Conservation (phyloP, 2,888 invertebrate species). For the Cheilosia vernalis region DNA sequence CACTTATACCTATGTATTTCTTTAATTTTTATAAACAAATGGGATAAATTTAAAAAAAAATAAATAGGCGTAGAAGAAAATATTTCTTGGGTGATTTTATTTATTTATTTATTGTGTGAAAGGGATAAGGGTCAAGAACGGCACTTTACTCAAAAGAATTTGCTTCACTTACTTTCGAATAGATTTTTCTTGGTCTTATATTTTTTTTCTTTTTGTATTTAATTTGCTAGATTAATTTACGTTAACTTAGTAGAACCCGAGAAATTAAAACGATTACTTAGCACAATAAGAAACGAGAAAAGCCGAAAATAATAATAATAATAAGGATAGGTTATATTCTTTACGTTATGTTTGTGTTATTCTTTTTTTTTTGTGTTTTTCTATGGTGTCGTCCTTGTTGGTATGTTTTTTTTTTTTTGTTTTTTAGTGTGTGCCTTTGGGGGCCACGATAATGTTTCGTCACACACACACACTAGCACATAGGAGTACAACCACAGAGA, state of each 20-base stretch:
- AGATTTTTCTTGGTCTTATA: constrained; percentile 26
- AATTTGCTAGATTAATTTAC: constrained; percentile 13
- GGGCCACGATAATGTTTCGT: constrained; percentile 19
- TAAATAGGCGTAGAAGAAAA: not conserved
- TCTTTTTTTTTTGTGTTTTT: constrained; percentile 15
- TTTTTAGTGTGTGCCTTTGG: constrained; percentile 1
- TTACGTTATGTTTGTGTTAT: constrained; percentile 40
- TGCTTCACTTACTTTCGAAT: constrained; percentile 35
- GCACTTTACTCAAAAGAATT: constrained; percentile 12
- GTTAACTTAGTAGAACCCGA: constrained; percentile 21
- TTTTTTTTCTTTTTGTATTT: not conserved
- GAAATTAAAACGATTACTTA: constrained; percentile 32
- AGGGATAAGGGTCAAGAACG: constrained; percentile 5
- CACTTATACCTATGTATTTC: not conserved
- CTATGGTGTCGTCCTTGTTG: constrained; percentile 22
- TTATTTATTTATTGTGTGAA: not conserved
- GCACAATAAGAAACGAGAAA: constrained; percentile 51
- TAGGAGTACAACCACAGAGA: not conserved
- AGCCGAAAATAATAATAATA: constrained; percentile 52
- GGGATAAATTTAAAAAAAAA: not conserved
- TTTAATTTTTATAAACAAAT: not conserved
- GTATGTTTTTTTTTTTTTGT: constrained; percentile 29
- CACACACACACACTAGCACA: not conserved
- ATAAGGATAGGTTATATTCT: constrained; percentile 39
- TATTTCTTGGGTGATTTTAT: not conserved